phyloP scores from a whole-genome alignment of 2,888 invertebrate species.

The Acanthosepion esculentum region DNA sequence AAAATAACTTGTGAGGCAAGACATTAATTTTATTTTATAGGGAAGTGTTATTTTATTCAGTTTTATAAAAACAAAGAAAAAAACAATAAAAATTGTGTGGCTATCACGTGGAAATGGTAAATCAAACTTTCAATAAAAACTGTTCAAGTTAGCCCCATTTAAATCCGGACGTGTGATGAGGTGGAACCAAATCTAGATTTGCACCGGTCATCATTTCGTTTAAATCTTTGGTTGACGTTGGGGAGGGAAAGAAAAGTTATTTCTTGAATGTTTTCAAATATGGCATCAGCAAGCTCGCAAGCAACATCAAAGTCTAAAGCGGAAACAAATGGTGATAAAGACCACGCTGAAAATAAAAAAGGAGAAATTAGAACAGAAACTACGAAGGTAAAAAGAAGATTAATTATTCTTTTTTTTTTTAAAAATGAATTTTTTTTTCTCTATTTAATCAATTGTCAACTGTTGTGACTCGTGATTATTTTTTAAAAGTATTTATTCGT shows the following conservation, averaged over 20 bases:
- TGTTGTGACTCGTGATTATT: no score
- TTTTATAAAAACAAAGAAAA: no score
- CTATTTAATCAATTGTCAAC: no score
- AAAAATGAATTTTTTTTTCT: no score
- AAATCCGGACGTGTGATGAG: background rate
- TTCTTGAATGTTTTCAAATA: background rate
- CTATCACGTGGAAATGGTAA: background rate
- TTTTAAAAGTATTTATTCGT: no score
- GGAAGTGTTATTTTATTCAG: no score
- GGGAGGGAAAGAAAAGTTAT: slow-evolving; percentile 10
- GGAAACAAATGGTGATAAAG: background rate
- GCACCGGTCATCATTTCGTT: background rate
- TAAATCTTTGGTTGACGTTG: background rate
- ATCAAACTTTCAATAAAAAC: background rate
- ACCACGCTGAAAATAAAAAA: background rate
- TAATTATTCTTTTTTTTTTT: no score
- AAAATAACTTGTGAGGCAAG: no score
- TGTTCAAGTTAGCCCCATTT: no score
- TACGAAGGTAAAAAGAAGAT: background rate
- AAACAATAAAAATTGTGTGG: no score
- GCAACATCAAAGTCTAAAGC: background rate
- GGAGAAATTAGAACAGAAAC: background rate
- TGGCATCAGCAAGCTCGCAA: background rate
- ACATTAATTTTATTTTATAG: no score
- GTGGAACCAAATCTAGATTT: background rate